These are phyloP conservation scores for Diorhabda elongata DNA, from an alignment of 1,140 invertebrate genomes.

Conservation along the genomic window DNA sequence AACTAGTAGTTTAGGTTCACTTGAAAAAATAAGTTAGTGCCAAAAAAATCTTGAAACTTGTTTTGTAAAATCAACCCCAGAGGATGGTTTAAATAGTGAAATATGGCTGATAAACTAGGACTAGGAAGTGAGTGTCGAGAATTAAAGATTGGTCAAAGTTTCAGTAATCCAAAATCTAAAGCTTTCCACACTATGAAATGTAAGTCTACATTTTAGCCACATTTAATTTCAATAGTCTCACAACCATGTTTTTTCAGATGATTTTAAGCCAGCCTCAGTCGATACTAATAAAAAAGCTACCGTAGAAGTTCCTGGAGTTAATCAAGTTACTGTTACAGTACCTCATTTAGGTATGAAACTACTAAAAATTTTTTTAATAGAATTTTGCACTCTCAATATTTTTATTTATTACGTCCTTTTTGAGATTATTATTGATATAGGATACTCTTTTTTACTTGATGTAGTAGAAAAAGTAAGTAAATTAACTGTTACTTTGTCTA, in stretches of 20 bases:
- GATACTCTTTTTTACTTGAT: no score
- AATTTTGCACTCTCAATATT: no score
- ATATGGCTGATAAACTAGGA: slow-evolving; percentile 70
- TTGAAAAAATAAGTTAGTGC: neutral
- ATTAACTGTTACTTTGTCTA: no score
- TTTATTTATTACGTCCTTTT: no score
- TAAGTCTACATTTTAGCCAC: slow-evolving; percentile 54
- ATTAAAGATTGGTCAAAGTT: slow-evolving; percentile 78
- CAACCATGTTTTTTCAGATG: slow-evolving; percentile 64
- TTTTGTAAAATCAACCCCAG: slow-evolving; percentile 8
- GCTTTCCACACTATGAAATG: slow-evolving; percentile 85
- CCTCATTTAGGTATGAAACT: slow-evolving; percentile 70
- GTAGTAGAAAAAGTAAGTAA: no score
- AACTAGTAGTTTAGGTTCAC: neutral
- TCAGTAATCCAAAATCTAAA: slow-evolving; percentile 65
- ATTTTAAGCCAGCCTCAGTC: slow-evolving; percentile 95
- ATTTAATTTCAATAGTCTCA: neutral
- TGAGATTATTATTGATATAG: no score
- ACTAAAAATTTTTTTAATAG: no score
- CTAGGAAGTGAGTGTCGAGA: slow-evolving; percentile 72
- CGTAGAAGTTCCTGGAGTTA: slow-evolving; percentile 81
- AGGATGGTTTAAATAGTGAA: slow-evolving; percentile 30
- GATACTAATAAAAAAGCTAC: slow-evolving; percentile 85
- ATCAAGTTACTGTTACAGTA: slow-evolving; percentile 88
- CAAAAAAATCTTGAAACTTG: neutral